Base-by-base conservation (phyloP, 1,140 invertebrate species). In the Cyclargus thomasi region DNA sequence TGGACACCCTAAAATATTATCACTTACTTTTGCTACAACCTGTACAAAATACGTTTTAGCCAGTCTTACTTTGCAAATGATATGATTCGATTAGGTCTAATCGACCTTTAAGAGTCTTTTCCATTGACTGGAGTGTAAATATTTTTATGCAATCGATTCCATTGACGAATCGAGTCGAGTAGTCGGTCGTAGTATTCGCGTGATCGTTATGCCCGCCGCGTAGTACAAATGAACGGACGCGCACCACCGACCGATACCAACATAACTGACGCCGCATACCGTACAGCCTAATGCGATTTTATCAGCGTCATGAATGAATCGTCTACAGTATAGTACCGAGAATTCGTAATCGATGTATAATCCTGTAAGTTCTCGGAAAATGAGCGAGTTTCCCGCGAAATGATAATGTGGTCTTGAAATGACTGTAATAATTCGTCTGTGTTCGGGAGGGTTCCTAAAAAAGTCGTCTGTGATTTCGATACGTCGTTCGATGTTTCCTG, bases 171-270 rank as follows among this genome's bases (percentile, higher is more conserved):
- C 64, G 68, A 70, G 70, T 65, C 62, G 66, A 70, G 69, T 66
- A 81, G 79, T 82, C 77, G 74, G 78, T 77, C 74, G 81, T 86
- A 87, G 81, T 86, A 83, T 86, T 85, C 72, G 83, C 82, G 73
- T 64, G 72, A 86, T 90, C 80, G 79, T 66, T 90, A 90, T 90
- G 85, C 86, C 82, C 83, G 85, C 77, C 87, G 86, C 87, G 85
- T 88, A 76, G 78, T 73, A 65, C 78, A 86, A 90, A 90, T 88
- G 83, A 88, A 85, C 87, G 87, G 87, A 90, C 87, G 87, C 76
- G 74, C 73, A 80, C 76, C 73, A 69, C 77, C 74, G 72, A 68
- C 78, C 83, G 85, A 86, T 85, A 83, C 83, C 84, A 82, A 86
- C 86, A 85, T 82, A 82, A 82, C 74, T 79, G 75, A 81, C 80